These are phyloP conservation scores for Yponomeuta sedellus DNA, from an alignment of 2,888 invertebrate genomes.

Conservation along the genomic window DNA sequence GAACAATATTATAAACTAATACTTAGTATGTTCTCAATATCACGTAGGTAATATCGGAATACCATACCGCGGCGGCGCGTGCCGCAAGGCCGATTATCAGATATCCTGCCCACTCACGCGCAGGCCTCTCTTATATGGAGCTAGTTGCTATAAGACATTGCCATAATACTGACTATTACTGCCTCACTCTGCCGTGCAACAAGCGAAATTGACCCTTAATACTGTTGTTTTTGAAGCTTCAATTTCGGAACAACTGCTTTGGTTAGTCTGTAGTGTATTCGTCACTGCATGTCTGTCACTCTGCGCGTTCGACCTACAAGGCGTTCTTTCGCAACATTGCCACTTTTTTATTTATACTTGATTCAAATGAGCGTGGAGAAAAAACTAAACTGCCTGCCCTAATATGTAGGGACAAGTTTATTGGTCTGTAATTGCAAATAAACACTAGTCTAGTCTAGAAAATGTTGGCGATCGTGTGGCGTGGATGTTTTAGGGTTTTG, in stretches of 20 bases:
- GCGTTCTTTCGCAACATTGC: constrained; percentile 41
- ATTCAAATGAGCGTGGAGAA: background rate
- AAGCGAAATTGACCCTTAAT: background rate
- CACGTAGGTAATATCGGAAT: background rate
- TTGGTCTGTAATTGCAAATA: background rate
- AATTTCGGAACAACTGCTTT: constrained; percentile 22
- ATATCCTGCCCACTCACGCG: constrained; percentile 59
- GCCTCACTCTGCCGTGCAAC: constrained; percentile 27
- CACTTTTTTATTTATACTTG: constrained; percentile 60
- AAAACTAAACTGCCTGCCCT: background rate
- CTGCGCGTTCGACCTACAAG: constrained; percentile 48
- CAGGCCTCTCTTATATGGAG: constrained; percentile 39
- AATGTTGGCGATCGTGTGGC: background rate
- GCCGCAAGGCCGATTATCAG: constrained; percentile 69
- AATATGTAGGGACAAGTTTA: background rate
- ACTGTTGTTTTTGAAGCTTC: background rate
- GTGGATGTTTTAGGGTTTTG: background rate
- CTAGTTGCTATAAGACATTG: constrained; percentile 35
- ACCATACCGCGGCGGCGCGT: constrained; percentile 47
- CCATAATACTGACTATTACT: constrained; percentile 35
- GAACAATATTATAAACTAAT: too few relatives aligned
- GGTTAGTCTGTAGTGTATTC: constrained; percentile 40
- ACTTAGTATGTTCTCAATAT: background rate
- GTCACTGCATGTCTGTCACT: constrained; percentile 40
- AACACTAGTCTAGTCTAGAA: background rate